phyloP scores from a whole-genome alignment of 2,888 invertebrate genomes.

The Druceiella hillmani region DNA sequence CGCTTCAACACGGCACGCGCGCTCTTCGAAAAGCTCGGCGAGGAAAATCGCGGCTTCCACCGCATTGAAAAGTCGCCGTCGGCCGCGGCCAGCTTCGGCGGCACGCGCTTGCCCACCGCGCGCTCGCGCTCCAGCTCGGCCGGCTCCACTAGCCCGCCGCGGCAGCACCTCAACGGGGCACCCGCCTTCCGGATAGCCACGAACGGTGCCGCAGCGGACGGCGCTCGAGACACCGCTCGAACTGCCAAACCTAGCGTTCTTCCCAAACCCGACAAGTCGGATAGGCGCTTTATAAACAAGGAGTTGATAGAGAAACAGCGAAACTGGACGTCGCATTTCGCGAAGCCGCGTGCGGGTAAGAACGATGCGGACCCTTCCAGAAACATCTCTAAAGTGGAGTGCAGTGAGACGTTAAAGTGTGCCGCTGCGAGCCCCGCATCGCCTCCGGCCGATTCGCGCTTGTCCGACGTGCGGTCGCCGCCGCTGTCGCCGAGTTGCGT shows the following conservation, averaged over 20 bases:
- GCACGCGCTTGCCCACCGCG: constrained; percentile 49
- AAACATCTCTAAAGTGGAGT: constrained; percentile 36
- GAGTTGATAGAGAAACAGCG: constrained; percentile 86
- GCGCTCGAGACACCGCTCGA: constrained; percentile 43
- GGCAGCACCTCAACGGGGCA: constrained; percentile 52
- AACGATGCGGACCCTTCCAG: constrained; percentile 35
- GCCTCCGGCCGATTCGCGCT: constrained; percentile 32
- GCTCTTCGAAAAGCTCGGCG: constrained; percentile 82
- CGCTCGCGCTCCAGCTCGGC: constrained; percentile 63
- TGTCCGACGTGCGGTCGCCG: constrained; percentile 48
- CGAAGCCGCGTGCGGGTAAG: constrained; percentile 61
- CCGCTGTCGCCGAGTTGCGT: constrained; percentile 50
- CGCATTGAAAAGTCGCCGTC: constrained; percentile 55
- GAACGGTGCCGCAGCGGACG: constrained; percentile 35
- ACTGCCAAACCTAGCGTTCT: constrained; percentile 52
- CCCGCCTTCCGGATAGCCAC: constrained; percentile 39
- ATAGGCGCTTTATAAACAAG: constrained; percentile 74
- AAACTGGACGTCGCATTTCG: constrained; percentile 90
- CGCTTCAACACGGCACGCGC: constrained; percentile 88
- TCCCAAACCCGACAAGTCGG: constrained; percentile 78
- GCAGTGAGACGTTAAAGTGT: too few relatives aligned
- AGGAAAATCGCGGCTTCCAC: constrained; percentile 58
- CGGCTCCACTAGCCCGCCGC: constrained; percentile 55
- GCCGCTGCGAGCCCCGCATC: constrained; percentile 26
- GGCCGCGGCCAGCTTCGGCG: constrained; percentile 52